Conservation (phyloP, 2,888 invertebrate genomes). For the Chloromyia formosa region DNA sequence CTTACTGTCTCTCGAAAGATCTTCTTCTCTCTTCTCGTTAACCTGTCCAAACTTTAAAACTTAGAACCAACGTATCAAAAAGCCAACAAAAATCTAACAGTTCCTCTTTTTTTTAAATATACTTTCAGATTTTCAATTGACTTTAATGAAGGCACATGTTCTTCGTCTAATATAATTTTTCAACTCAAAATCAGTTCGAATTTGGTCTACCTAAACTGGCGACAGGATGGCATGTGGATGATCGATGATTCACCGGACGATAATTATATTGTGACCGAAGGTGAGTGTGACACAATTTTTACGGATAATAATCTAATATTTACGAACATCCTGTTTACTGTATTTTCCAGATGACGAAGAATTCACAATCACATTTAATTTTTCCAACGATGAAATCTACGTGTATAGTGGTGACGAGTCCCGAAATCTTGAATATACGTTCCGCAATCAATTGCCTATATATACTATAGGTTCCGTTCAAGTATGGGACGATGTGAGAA, state of each 20-base stretch:
- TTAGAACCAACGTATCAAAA: no score
- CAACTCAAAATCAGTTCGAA: constrained; percentile 57
- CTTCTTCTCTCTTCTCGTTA: no score
- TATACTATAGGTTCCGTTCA: constrained; percentile 59
- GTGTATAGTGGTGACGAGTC: constrained; percentile 54
- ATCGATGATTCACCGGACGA: constrained; percentile 47
- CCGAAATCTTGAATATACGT: constrained; percentile 49
- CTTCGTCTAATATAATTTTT: constrained; percentile 58
- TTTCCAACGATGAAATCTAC: constrained; percentile 54
- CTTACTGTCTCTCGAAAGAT: no score
- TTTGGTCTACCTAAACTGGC: constrained; percentile 56
- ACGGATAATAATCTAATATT: neutral
- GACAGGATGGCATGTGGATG: constrained; percentile 55
- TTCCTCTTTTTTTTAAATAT: no score
- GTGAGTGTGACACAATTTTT: constrained; percentile 32
- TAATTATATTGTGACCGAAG: constrained; percentile 58
- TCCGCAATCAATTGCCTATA: constrained; percentile 55
- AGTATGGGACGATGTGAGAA: constrained; percentile 62
- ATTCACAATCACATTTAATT: constrained; percentile 59
- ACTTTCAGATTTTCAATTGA: constrained; percentile 61
- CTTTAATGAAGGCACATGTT: constrained; percentile 58
- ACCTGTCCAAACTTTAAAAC: no score
- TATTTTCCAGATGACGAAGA: constrained; percentile 57
- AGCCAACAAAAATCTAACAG: no score
- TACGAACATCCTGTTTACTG: no score